These are phyloP conservation scores for Drosophila pruinosa DNA, from an alignment of 1,140 invertebrate genomes.

Conservation along the genomic window DNA sequence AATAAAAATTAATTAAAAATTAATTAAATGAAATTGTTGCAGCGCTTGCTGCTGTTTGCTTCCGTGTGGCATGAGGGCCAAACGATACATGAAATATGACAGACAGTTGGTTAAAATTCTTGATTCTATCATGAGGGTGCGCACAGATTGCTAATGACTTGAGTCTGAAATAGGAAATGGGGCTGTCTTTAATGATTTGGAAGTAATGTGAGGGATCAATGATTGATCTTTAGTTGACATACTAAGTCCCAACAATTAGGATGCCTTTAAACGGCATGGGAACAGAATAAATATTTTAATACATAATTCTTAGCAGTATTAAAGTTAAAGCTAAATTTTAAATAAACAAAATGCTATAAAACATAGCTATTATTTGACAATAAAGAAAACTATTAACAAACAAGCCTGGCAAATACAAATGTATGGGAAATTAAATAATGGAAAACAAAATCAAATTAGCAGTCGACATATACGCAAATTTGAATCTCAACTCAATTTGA, in stretches of 20 bases:
- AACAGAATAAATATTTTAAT: too few relatives aligned
- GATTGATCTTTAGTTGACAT: conserved; percentile 65
- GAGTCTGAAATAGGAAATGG: conserved; percentile 14
- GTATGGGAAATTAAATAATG: neutral
- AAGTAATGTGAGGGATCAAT: conserved; percentile 63
- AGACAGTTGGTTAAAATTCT: conserved; percentile 43
- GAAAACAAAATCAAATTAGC: neutral
- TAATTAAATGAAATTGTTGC: conserved; percentile 73
- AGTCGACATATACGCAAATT: neutral
- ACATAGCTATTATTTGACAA: too few relatives aligned
- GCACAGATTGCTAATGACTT: conserved; percentile 60
- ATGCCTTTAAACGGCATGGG: neutral
- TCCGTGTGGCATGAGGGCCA: conserved; percentile 46
- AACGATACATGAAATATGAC: conserved; percentile 67
- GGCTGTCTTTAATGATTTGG: conserved; percentile 55
- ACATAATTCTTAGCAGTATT: too few relatives aligned
- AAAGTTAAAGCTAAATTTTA: too few relatives aligned
- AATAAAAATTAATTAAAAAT: conserved; percentile 77
- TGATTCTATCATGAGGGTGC: conserved; percentile 47
- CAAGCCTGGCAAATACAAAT: too few relatives aligned
- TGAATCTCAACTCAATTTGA: neutral
- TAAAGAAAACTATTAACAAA: too few relatives aligned
- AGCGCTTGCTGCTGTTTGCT: conserved; percentile 23
- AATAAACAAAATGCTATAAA: too few relatives aligned
- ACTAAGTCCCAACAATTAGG: conserved; percentile 25